phyloP scores from a whole-genome alignment of 2,113 vertebrate genomes.

The Atherinomorus stipes region DNA sequence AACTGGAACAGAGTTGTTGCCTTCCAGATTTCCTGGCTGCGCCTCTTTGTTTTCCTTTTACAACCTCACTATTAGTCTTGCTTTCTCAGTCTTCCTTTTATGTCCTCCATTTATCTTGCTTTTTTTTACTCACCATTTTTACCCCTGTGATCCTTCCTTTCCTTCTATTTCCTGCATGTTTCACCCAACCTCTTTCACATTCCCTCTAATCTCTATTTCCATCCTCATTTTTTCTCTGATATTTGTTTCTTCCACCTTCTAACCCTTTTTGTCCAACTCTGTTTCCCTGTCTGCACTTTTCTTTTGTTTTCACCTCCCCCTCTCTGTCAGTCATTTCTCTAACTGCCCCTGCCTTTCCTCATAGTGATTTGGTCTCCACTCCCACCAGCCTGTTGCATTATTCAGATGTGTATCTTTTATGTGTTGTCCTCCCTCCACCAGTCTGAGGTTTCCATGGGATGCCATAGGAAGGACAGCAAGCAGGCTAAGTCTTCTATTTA shows the following conservation, averaged over 20 bases:
- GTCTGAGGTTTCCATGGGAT: constrained; percentile 44
- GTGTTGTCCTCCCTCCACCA: constrained; percentile 12
- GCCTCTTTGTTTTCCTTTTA: constrained; percentile 8
- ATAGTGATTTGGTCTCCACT: constrained; percentile 29
- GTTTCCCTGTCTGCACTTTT: constrained; percentile 7
- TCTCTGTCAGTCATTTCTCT: constrained; percentile 58
- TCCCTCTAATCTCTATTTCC: constrained; percentile 44
- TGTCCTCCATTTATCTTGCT: constrained; percentile 34
- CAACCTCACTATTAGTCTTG: constrained; percentile 30
- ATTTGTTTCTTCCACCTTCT: neutral
- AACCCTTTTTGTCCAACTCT: constrained; percentile 22
- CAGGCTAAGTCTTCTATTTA: constrained; percentile 54
- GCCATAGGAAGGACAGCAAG: constrained; percentile 36
- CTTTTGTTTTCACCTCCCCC: constrained; percentile 34
- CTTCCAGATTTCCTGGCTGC: constrained; percentile 14
- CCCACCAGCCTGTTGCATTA: constrained; percentile 64
- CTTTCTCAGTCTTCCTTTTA: constrained; percentile 22
- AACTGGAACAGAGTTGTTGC: constrained; percentile 45
- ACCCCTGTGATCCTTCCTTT: constrained; percentile 32
- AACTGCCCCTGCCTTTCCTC: constrained; percentile 28
- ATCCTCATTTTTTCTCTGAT: constrained; percentile 11
- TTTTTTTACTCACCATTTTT: constrained; percentile 37
- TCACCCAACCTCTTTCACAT: constrained; percentile 17
- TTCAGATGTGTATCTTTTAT: constrained; percentile 61
- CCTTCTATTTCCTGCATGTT: constrained; percentile 15